phyloP scores from a whole-genome alignment of 2,888 invertebrate species.

The Cistogaster globosa region DNA sequence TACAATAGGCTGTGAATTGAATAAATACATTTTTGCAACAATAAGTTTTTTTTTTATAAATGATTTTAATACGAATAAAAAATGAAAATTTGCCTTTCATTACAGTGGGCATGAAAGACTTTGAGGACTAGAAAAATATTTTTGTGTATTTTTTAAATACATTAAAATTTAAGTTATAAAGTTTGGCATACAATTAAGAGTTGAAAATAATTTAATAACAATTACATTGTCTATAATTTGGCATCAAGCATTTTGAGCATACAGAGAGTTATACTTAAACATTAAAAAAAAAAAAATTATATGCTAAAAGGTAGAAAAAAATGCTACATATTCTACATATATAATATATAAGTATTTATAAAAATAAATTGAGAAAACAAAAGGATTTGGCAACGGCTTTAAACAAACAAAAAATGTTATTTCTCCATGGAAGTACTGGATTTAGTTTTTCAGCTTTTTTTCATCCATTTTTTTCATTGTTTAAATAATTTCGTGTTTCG shows the following conservation, averaged over 20 bases:
- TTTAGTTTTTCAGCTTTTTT: slow-evolving; percentile 42
- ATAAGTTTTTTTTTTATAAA: too few species aligned
- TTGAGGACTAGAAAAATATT: slow-evolving; percentile 43
- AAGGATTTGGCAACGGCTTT: slow-evolving; percentile 65
- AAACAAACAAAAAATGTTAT: slow-evolving; percentile 32
- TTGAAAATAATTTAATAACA: slow-evolving; percentile 10
- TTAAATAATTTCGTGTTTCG: slow-evolving; percentile 1
- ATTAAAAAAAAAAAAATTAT: slow-evolving; percentile 23
- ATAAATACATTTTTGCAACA: too few species aligned
- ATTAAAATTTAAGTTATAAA: slow-evolving; percentile 5
- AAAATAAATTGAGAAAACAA: neutral
- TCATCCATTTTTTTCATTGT: slow-evolving; percentile 3
- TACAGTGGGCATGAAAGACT: neutral
- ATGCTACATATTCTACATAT: slow-evolving; percentile 22
- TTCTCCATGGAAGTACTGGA: slow-evolving; percentile 71
- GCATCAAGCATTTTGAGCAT: slow-evolving; percentile 72
- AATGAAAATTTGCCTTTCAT: too few species aligned
- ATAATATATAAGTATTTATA: neutral
- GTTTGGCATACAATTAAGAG: slow-evolving; percentile 16
- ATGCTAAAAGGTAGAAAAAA: slow-evolving; percentile 37
- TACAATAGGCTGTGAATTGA: too few species aligned
- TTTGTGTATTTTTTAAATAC: slow-evolving; percentile 5
- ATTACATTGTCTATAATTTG: slow-evolving; percentile 40
- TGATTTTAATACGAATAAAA: too few species aligned
- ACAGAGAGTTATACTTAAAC: slow-evolving; percentile 51